A percentile compares a stretch with the other conserved stretches of the same genome.
Conservation (phyloP, 2,888 invertebrate genomes). For the Brachylomia viminalis region DNA sequence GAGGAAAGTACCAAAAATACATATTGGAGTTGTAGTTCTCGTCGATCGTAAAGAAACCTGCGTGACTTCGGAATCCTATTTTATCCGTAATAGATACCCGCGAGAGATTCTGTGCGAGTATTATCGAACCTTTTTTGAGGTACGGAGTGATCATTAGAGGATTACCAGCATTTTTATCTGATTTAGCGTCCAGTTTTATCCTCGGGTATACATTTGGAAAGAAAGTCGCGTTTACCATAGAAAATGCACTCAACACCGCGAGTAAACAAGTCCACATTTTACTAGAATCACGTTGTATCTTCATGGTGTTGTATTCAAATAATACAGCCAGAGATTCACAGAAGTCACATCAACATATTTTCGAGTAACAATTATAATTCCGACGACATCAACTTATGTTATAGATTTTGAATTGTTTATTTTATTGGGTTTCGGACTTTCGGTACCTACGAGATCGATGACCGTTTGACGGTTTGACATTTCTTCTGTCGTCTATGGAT, state of each 20-base stretch:
- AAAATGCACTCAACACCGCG: slow-evolving; percentile 27
- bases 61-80: slow-evolving; percentile 88
- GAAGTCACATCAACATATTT: background rate
- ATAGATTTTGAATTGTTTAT: no score
- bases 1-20: slow-evolving; percentile 92
- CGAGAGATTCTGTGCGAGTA: slow-evolving; percentile 85
- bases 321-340: background rate
- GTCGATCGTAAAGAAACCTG: slow-evolving; percentile 92
- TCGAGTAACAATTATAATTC: background rate
- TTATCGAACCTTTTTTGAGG: slow-evolving; percentile 87
- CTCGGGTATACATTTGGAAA: slow-evolving; percentile 83
- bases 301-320: slow-evolving; percentile 5
- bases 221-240: slow-evolving; percentile 55
- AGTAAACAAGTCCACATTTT: slow-evolving; percentile 26
- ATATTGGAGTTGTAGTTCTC: slow-evolving; percentile 89
- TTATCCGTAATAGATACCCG: slow-evolving; percentile 79
- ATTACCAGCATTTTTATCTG: slow-evolving; percentile 73
- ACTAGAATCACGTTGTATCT: background rate
- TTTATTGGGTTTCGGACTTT: no score
- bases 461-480: background rate
- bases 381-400: background rate
- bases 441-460: background rate
- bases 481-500: background rate
- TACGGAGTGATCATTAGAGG: slow-evolving; percentile 91
- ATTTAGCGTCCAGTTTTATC: slow-evolving; percentile 74